A percentile compares a stretch with the other conserved stretches of the same genome.
phyloP scores from a whole-genome alignment of 2,113 vertebrate genomes.

The Podiceps cristatus region DNA sequence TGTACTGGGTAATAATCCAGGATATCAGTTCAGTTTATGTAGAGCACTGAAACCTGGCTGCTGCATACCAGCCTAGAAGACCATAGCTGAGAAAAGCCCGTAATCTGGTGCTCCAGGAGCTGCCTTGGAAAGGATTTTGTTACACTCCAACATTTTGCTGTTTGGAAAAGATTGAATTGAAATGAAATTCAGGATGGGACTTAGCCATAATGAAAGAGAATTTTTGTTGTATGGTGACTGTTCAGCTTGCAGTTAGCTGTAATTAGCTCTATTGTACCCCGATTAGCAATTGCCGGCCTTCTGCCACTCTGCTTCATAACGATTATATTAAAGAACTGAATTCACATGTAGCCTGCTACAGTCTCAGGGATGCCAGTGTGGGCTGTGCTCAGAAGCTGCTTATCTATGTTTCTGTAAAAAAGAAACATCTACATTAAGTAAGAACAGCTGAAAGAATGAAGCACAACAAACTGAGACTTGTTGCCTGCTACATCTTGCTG shows the following conservation, averaged over 20 bases:
- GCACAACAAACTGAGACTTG: neutral
- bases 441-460: neutral
- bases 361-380: neutral
- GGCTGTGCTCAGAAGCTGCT: neutral
- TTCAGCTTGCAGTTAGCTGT: neutral
- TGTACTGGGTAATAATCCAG: neutral
- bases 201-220: conserved; percentile 16
- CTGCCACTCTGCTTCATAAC: neutral
- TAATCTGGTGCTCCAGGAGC: neutral
- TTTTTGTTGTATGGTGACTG: conserved; percentile 22
- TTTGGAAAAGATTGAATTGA: neutral
- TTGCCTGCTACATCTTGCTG: neutral
- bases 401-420: neutral
- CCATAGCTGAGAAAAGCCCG: neutral
- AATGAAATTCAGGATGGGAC: conserved; percentile 32
- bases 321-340: neutral
- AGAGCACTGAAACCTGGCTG: neutral
- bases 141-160: neutral
- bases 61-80: neutral
- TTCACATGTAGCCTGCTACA: neutral
- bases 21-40: neutral
- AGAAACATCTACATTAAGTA: neutral
- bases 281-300: neutral
- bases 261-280: conserved; percentile 15
- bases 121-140: neutral